Percentiles rank a stretch among this genome's conserved stretches.
Conservation (phyloP, 2,113 vertebrate species). For the Neolamprologus ventralis region DNA sequence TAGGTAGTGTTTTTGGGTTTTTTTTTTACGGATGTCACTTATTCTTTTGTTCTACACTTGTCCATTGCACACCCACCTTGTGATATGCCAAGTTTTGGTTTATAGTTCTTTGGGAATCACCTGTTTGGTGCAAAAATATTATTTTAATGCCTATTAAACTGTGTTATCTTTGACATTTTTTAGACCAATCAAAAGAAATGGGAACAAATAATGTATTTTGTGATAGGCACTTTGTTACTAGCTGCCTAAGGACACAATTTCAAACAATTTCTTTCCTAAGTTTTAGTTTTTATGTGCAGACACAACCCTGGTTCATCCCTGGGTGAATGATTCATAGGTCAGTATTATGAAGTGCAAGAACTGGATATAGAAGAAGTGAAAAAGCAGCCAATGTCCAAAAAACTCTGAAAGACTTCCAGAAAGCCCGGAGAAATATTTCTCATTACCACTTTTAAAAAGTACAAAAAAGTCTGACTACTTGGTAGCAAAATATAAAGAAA, state of each 20-base stretch:
- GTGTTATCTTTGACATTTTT: background rate
- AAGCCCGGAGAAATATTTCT: background rate
- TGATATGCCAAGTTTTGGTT: background rate
- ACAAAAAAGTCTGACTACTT: background rate
- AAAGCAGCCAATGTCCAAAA: background rate
- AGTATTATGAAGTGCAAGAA: background rate
- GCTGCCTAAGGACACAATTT: background rate
- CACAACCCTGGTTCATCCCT: background rate
- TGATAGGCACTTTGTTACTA: too few relatives aligned
- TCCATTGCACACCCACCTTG: background rate
- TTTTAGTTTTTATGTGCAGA: background rate
- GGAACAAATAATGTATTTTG: background rate
- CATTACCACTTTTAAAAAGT: background rate
- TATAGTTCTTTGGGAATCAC: background rate
- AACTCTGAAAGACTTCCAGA: background rate
- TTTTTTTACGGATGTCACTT: background rate
- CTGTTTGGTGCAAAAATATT: background rate
- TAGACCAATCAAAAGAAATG: background rate
- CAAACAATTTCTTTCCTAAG: background rate
- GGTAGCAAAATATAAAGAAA: background rate
- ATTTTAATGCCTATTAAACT: background rate
- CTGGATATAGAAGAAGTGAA: background rate
- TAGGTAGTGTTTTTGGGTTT: rapidly evolving
- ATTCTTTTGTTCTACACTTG: background rate
- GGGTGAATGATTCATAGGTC: background rate